Evolutionary conservation across 2,113 vertebrate genomes (phyloP).

Genomic region (Megaceryle torquata): DNA sequence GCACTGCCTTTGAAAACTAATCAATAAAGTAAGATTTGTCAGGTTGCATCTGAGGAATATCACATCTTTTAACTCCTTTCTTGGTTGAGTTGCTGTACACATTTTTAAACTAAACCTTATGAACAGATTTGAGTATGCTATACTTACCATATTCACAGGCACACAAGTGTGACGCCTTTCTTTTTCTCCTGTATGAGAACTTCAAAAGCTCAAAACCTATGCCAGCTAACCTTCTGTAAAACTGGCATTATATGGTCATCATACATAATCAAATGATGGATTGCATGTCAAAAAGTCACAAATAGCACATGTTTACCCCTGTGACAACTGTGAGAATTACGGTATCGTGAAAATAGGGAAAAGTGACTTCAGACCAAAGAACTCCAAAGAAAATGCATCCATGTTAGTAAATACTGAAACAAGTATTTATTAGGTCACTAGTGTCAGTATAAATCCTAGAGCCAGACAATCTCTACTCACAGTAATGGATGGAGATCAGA

Average conservation of each 20-base stretch:
- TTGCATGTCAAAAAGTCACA: constrained; percentile 61
- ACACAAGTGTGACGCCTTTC: constrained; percentile 29
- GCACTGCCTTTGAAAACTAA: constrained; percentile 74
- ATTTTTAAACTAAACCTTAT: constrained; percentile 73
- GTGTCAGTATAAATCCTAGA: neutral
- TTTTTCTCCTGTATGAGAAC: constrained; percentile 54
- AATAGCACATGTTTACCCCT: constrained; percentile 59
- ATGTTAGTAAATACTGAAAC: constrained; percentile 1
- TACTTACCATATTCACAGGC: constrained; percentile 27
- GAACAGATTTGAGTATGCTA: constrained; percentile 35
- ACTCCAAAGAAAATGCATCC: constrained; percentile 16
- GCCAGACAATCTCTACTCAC: neutral
- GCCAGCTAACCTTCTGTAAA: constrained; percentile 74
- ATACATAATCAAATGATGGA: constrained; percentile 73
- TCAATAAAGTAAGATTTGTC: constrained; percentile 73
- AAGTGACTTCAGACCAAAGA: neutral
- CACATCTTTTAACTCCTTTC: constrained; percentile 67
- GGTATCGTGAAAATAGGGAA: constrained; percentile 20
- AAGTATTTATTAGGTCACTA: neutral
- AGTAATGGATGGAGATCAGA: neutral
- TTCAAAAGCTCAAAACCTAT: constrained; percentile 71
- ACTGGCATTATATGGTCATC: constrained; percentile 71
- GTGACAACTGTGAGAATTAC: constrained; percentile 47
- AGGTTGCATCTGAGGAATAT: constrained; percentile 73
- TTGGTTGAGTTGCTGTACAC: constrained; percentile 56